Percentiles rank a stretch among this genome's conserved stretches.
These are phyloP conservation scores for Notiomystis cincta DNA, from an alignment of 2,113 vertebrate species.

Conservation along the genomic window DNA sequence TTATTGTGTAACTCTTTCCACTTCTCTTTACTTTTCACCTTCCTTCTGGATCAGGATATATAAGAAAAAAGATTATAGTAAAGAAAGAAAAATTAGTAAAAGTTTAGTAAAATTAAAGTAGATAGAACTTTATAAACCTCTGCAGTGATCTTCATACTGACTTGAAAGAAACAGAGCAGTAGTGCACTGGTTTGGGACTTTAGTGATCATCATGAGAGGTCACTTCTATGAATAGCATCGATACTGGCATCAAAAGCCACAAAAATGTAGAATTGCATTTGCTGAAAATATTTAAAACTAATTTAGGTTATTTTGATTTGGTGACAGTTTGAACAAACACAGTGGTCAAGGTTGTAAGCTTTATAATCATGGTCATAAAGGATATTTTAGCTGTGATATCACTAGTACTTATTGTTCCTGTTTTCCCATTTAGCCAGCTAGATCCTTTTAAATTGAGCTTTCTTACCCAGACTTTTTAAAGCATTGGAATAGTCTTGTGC, in stretches of 20 bases:
- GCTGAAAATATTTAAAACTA: background rate
- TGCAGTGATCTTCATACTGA: background rate
- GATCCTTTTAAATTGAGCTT: background rate
- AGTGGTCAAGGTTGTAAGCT: background rate
- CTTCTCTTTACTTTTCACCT: background rate
- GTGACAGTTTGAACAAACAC: background rate
- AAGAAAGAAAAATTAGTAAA: background rate
- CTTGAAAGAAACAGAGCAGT: background rate
- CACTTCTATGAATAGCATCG: background rate
- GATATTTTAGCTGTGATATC: background rate
- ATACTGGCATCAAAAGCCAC: background rate
- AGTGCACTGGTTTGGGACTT: background rate
- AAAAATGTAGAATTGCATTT: background rate
- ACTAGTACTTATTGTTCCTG: background rate
- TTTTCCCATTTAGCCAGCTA: background rate
- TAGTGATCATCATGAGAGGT: background rate
- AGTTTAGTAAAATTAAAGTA: background rate
- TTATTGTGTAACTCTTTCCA: background rate
- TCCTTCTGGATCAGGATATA: background rate
- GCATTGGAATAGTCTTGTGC: background rate
- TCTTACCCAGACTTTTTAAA: background rate
- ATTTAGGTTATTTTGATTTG: background rate
- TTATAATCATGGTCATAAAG: background rate
- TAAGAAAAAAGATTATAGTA: background rate
- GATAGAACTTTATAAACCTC: background rate